Evolutionary conservation across 2,113 vertebrate genomes (phyloP), one percentile per base, ranked within the genome.

Genomic region (Peromyscus maniculatus): DNA sequence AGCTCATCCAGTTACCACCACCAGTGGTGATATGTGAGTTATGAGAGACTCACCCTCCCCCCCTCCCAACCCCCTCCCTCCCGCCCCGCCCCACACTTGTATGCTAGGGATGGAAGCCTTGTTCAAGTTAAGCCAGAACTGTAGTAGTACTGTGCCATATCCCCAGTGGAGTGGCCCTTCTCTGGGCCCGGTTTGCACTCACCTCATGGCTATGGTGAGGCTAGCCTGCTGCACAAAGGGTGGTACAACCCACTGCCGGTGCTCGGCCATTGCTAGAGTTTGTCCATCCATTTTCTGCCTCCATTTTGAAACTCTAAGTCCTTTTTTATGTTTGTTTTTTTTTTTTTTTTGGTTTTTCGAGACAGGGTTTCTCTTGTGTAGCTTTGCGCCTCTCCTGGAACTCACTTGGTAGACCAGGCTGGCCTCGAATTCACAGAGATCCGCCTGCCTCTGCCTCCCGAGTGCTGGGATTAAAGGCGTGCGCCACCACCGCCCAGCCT

Each of bases 181-280:
- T 75, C 24, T 10, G 62, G 79, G 64, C 11, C 78, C 69, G 33
- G 6, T 33, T 16, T 69, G 52, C 16, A 2, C 52, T 55, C 72
- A 7, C 55, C n/a, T 71, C 52, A 2, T 9, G 21, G 62, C 39
- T 46, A 0, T 2, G 0, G 15, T 11, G 39, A 39, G 57, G 71
- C 9, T 9, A 71, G 43, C 33, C 15, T 1, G 26, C 19, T 52
- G 12, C 19, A 0, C 1, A 2, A 33, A 71, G n/a, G 0, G 22
- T 64, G 26, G 67, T 9, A 33, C 21, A 24, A 36, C 28, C 16
- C 46, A 52, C 28, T 19, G 11, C 17, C 0, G 7, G 22, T 8
- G 13, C 31, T 66, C 43, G 1, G 7, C 55, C 55, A 19, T 0
- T 11, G 66, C 31, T 6, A 0, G 1, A 8, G 49, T 39, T 59